Base-by-base conservation (phyloP, 1,140 invertebrate genomes). In the Temnothorax nylanderi region DNA sequence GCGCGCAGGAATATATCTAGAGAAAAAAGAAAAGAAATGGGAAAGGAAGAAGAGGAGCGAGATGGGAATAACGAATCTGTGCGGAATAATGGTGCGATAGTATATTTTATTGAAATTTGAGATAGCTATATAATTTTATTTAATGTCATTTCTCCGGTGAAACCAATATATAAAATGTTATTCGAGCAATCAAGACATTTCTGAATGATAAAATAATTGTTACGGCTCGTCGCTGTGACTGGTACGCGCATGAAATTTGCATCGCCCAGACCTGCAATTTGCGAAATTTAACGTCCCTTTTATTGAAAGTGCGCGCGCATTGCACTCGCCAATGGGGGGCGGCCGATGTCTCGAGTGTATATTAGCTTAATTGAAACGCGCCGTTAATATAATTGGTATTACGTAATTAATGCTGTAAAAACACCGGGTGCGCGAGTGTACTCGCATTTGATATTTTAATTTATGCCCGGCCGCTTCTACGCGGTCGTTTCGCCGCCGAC, bases 321-420 rank as follows among this genome's bases (percentile, higher is more conserved):
- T 21, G 44, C 69, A 65, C 8, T 21, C 54, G 54, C 51, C 51
- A 67, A 74, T 60, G 69, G 80, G 80, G 26, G 26, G 26, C 26
- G 26, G 26, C 80, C 69, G 69, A 71, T 75, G 76, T 82, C 80
- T 87, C 37, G 65, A 18, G 69, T 60, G 62, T 75, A 85, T 90
- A 90, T 90, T 90, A 88, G 81, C 86, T 90, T 90, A 90, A 90
- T 90, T 90, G 89, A 90, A 90, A 90, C 86, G 64, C 81, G 54
- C 80, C 78, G 86, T 90, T 90, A 82, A 90, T 88, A 90, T 90
- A 88, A 90, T 90, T 90, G 88, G 44, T 67, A 62, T 74, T 81
- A 80, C 86, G 88, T 78, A 90, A 90, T 82, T 85, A 90, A 90
- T 81, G 60, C 85, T 86, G 64, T 65, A 89, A 90, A 90, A 90